Evolutionary conservation across 2,113 vertebrate species (phyloP), one percentile per base, ranked within the genome.

Genomic region (Poecile atricapillus): DNA sequence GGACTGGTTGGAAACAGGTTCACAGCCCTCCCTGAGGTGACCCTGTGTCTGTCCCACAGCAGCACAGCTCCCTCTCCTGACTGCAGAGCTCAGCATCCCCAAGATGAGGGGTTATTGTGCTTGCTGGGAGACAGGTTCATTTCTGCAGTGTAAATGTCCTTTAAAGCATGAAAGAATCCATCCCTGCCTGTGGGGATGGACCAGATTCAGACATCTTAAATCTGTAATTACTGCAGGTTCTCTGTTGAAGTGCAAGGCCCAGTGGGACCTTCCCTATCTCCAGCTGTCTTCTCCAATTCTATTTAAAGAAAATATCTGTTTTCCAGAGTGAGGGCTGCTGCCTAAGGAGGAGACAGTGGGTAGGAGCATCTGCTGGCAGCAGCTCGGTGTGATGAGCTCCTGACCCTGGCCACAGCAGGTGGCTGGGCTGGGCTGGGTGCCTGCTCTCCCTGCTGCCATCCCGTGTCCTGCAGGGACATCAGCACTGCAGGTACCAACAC

Each of bases 21-120:
- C 41, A 19, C 25, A 35, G 0, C 11, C 21, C 41, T 69, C 5
- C 12, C 33, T 0, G 49, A 5, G 13, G 49, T 27, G 63, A 14
- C 49, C 0, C 1, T 27, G n/a, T 22, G 75, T 52, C 50, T 0
- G 0, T 95, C 80, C 47, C 5, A 5, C 79, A 59, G 95, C 63
- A 55, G 71, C 85, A 64, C 68, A 92, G 92, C 93, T 96, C 96
- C 95, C 90, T 93, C 95, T 97, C 59, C 83, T 10, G 90, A 55
- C 92, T n/a, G 52, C 35, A n/a, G 21, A 47, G 56, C 41, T 50
- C 64, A 9, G 15, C 39, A 30, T 47, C 11, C 17, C 63, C 2
- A 4, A 1, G 23, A 6, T 0, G 62, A 44, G 43, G 22, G 21
- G 18, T 56, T 41, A 4, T 13, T 56, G 22, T 4, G 3, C 31